phyloP scores from a whole-genome alignment of 2,888 invertebrate genomes.

The Campaea margaritaria region DNA sequence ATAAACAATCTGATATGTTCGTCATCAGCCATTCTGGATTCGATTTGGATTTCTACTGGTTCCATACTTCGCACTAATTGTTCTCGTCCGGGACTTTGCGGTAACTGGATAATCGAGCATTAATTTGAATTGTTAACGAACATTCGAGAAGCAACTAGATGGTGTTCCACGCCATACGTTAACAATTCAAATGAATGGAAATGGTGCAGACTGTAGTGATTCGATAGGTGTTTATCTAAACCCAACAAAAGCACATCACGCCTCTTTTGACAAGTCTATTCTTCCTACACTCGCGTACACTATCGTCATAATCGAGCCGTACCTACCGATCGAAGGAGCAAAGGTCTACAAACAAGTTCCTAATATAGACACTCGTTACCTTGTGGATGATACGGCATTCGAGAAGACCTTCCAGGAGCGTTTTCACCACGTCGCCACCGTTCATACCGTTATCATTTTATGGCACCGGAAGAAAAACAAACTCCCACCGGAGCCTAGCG shows the following conservation, averaged over 20 bases:
- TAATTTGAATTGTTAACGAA: too few species aligned
- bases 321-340: neutral
- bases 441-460: neutral
- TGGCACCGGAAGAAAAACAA: constrained; percentile 8
- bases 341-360: neutral
- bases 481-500: constrained; percentile 3
- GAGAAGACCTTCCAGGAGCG: neutral
- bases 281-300: neutral
- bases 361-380: neutral
- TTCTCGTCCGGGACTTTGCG: too few species aligned
- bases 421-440: neutral
- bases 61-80: too few species aligned
- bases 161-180: too few species aligned
- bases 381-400: neutral
- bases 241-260: too few species aligned
- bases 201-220: too few species aligned
- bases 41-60: too few species aligned
- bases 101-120: too few species aligned
- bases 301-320: neutral
- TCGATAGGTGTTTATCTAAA: too few species aligned
- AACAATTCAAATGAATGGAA: too few species aligned
- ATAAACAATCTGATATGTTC: constrained; percentile 6
- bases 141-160: too few species aligned
- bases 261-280: neutral
- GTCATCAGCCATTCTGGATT: neutral